These are phyloP conservation scores for Sarcophilus harrisii DNA, from an alignment of 2,797 vertebrate genomes.

Conservation along the genomic window DNA sequence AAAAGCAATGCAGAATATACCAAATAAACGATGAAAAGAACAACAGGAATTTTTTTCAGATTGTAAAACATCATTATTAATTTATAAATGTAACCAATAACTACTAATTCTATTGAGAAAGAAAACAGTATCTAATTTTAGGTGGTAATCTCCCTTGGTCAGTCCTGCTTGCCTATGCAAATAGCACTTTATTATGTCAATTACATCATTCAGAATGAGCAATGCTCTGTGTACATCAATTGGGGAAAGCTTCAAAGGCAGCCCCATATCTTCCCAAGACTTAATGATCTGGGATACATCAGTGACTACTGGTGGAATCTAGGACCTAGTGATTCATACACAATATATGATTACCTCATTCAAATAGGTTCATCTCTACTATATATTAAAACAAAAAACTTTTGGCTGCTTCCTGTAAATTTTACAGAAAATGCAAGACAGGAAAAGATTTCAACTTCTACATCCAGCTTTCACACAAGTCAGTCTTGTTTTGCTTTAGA, in stretches of 20 bases:
- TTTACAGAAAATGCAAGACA: too few relatives aligned
- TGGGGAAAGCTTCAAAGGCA: not conserved
- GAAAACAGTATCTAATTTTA: not conserved
- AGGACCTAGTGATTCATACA: conserved; percentile 12
- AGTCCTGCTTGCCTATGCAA: not conserved
- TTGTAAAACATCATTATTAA: not conserved
- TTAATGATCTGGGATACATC: not conserved
- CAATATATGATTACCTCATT: not conserved
- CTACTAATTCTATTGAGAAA: not conserved
- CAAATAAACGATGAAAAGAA: not conserved
- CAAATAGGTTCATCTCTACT: not conserved
- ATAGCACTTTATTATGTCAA: fast-evolving
- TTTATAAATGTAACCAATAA: not conserved
- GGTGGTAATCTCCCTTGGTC: not conserved
- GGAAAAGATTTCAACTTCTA: not conserved
- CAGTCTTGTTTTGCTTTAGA: not conserved
- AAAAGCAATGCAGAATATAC: not conserved
- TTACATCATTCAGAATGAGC: not conserved
- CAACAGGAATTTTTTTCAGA: not conserved
- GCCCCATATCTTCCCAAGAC: not conserved
- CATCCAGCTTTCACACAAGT: not conserved
- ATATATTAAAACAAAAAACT: not conserved
- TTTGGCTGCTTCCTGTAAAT: not conserved
- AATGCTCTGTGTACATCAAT: not conserved
- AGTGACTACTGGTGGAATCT: not conserved